Evolutionary conservation across 2,113 vertebrate species (phyloP).

Genomic region (Pristiophorus japonicus): DNA sequence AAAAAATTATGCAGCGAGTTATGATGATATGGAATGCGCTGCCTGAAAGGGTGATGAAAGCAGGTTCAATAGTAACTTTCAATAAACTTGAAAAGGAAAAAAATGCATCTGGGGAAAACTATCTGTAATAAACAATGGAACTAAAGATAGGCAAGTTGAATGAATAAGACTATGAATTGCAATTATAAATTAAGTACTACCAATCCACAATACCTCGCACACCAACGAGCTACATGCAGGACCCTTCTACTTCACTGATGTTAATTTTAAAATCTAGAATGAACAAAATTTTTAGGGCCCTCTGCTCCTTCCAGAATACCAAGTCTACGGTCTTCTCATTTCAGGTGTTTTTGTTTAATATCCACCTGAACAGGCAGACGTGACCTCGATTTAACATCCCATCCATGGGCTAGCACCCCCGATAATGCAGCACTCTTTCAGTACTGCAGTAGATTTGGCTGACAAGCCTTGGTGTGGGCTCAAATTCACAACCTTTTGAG

Average conservation of each 20-base stretch:
- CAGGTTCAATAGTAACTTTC: neutral
- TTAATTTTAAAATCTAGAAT: neutral
- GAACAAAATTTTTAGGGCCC: neutral
- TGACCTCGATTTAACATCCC: neutral
- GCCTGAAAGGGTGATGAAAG: neutral
- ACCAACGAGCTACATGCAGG: too few species aligned
- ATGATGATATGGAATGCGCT: neutral
- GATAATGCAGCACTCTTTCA: too few species aligned
- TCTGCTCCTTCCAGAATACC: neutral
- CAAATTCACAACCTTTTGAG: neutral
- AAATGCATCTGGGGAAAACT: neutral
- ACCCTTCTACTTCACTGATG: neutral
- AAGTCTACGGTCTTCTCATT: neutral
- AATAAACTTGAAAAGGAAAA: neutral
- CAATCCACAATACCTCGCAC: neutral
- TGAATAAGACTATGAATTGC: neutral
- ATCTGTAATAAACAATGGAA: neutral
- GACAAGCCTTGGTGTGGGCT: neutral
- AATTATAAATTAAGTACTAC: neutral
- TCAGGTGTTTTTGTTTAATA: neutral
- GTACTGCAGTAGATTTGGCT: neutral
- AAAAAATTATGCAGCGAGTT: neutral
- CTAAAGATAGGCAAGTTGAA: neutral
- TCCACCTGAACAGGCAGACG: neutral
- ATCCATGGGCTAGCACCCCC: neutral